Evolutionary conservation across 2,888 invertebrate species (phyloP), one percentile per base, ranked within the genome.

Genomic region (Cephus sareptanus): DNA sequence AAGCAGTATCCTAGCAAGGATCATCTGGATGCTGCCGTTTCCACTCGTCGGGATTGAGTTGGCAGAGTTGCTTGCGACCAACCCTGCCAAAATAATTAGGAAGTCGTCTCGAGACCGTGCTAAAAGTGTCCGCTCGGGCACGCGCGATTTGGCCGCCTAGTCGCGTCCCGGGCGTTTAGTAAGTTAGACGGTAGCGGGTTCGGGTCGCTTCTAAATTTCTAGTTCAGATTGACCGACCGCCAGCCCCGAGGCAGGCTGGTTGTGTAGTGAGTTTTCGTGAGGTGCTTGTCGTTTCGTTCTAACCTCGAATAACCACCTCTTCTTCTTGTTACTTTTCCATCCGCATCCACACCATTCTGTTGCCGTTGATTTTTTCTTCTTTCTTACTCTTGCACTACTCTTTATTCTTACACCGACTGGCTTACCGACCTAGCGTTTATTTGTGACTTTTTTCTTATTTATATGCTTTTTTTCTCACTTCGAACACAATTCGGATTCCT

Each of bases 71-170:
- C 71, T 31, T 71, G 15, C 71, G 71, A 85, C 80, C 83, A 85
- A 93, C 93, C 93, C 94, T 95, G 95, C 95, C 95, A 95, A 95
- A 95, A 95, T 95, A 94, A 95, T 95, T 95, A 94, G 94, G 94
- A 94, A 95, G 94, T 94, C 94, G 93, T 93, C 93, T 93, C 91
- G 92, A 92, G 93, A 93, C 93, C 91, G 93, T 92, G 93, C 93
- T 93, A 93, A 93, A 93, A 93, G 91, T 92, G 93, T 94, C 93
- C 93, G 93, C 93, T 92, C 93, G 93, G 93, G 93, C 93, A 89
- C 89, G 89, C 88, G 89, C 89, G 87, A 89, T 90, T 91, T 91
- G 90, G 91, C 90, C 88, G 87, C 87, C 88, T 87, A 87, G 87
- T 87, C 89, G 87, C 89, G 88, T 89, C 89, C 90, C 93, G 93